phyloP scores from a whole-genome alignment of 2,797 vertebrate species.

The Muscicapa striata region DNA sequence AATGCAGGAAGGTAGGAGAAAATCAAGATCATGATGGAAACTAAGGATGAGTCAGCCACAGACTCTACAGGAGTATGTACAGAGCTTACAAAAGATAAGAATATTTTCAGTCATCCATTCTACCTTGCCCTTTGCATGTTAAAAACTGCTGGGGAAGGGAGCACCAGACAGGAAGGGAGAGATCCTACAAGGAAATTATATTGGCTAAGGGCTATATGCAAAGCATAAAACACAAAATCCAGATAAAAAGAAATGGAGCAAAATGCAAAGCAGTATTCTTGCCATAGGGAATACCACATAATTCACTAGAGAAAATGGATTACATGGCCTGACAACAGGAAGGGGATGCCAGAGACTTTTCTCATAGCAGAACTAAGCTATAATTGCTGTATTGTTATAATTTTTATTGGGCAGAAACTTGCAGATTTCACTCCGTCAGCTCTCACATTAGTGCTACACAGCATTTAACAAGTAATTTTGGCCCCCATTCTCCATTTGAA shows the following conservation, averaged over 20 bases:
- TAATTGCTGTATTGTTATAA: constrained; percentile 30
- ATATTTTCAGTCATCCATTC: not conserved
- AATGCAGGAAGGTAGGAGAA: not conserved
- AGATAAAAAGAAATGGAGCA: constrained; percentile 59
- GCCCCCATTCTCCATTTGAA: not conserved
- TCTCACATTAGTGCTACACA: not conserved
- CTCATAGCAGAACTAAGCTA: constrained; percentile 35
- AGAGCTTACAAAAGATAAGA: not conserved
- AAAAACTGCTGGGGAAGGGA: not conserved
- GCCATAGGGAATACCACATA: constrained; percentile 52
- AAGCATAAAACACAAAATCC: constrained; percentile 50
- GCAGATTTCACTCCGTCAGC: not conserved
- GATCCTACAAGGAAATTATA: constrained; percentile 20
- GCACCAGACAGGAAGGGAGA: not conserved
- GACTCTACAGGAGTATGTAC: not conserved
- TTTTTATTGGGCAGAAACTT: not conserved
- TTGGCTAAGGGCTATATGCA: constrained; percentile 41
- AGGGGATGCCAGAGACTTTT: constrained; percentile 19
- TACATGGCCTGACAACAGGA: constrained; percentile 54
- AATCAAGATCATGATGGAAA: not conserved
- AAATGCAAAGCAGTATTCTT: constrained; percentile 54
- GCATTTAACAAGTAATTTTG: not conserved
- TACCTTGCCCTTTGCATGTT: not conserved
- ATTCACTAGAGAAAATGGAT: constrained; percentile 68
- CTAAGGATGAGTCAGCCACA: not conserved